Base-by-base conservation (phyloP, 2,888 invertebrate species). In the Hirtodrosophila duncani region DNA sequence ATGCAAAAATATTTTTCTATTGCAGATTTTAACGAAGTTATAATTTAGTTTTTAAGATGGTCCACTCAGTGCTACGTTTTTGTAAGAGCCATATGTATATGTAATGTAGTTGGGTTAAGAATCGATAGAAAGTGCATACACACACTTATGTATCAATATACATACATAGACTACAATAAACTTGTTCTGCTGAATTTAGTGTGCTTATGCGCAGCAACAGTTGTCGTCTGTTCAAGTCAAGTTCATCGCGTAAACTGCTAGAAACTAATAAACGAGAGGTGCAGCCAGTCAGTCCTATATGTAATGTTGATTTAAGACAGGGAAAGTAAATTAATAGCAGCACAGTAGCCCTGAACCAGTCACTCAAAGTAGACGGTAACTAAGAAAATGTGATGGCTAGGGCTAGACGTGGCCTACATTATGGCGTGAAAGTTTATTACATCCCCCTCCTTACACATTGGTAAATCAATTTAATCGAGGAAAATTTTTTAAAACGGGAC, bases 141-240 rank as follows among this genome's bases (percentile, higher is more conserved):
- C n/a, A n/a, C n/a, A n/a, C n/a, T n/a, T n/a, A n/a, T n/a, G n/a
- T n/a, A n/a, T n/a, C n/a, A n/a, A n/a, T n/a, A n/a, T n/a, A n/a
- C n/a, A n/a, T n/a, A n/a, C n/a, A n/a, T n/a, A n/a, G n/a, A n/a
- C n/a, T n/a, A n/a, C n/a, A n/a, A 18, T 23, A 5, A 13, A 51
- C 18, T 9, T 31, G 8, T 6, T 11, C 9, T 2, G 3, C 9
- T 20, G 8, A 5, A 8, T 18, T 7, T 26, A 3, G 10, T n/a
- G 18, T 17, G 3, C 16, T 11, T 8, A 8, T 18, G 21, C 30
- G 13, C 26, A 20, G 8, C 17, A 48, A 49, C 30, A 36, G 42
- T 18, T 49, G n/a, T n/a, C n/a, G n/a, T n/a, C 46, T 41, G 67
- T 36, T 67, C 50, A 42, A 34, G 38, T 60, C 58, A 56, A 74